Evolutionary conservation across 2,113 vertebrate species (phyloP), one percentile per base, ranked within the genome.

Genomic region (Myrmecobius fasciatus): DNA sequence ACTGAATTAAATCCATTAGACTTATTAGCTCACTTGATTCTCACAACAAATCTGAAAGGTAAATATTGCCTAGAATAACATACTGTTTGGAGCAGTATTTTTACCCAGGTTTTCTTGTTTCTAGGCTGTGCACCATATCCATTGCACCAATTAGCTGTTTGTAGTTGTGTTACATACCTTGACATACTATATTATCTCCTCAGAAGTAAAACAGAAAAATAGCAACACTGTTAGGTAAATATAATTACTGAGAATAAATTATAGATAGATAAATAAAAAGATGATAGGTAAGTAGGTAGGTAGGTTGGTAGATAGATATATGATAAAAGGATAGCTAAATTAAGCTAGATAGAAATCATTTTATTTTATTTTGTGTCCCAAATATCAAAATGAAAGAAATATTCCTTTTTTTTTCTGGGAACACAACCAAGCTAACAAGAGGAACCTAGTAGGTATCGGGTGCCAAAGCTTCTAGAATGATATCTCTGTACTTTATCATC

Each of bases 401-500:
- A 25, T 89, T 89, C 47, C 24, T 53, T 43, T 3, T 83, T 26
- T 91, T 93, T 95, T 28, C 20, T 47, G 96, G 26, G 0, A 43
- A 89, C 17, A 95, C 20, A 94, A 94, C 25, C 17, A 93, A 51
- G 25, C 89, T 97, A n/a, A 94, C 94, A n/a, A 31, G 0, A 92
- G 0, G 43, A 93, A 51, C 9, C 56, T 48, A 53, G 3, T 53
- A 48, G 0, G 89, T 93, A 91, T 94, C 4, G 91, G 52, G 48
- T 95, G 51, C 94, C 22, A 94, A 24, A 91, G 6, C 0, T 92
- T 96, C 91, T 94, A 60, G 88, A 96, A 3, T 54, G 9, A 53
- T 89, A 91, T 17, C 17, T 96, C 67, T 94, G 83, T 95, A 93
- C 48, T n/a, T 46, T 8, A 10, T 51, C 94, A 93, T 25, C 90